Conservation (phyloP, 30 jellyfish, hydroid and myxozoan genomes). For the Phacellophora camtschatica region DNA sequence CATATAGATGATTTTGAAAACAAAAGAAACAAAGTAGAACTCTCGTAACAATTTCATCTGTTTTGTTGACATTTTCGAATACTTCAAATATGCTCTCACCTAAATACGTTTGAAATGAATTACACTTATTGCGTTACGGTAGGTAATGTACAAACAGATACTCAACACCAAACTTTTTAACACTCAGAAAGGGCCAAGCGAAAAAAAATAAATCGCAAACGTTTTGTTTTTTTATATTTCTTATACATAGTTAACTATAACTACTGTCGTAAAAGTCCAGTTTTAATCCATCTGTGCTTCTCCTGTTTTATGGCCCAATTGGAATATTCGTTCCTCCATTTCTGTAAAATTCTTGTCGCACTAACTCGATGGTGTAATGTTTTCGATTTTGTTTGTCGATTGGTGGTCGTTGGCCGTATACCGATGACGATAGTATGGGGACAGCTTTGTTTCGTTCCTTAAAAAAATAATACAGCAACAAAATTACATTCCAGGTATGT, state of each 20-base stretch:
- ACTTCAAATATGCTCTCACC: too few species aligned
- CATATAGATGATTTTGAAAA: too few species aligned
- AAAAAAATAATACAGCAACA: background rate
- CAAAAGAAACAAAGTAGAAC: too few species aligned
- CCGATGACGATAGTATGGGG: constrained; percentile 88
- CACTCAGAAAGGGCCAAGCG: too few species aligned
- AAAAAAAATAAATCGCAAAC: too few species aligned
- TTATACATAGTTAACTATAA: background rate
- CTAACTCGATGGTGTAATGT: constrained; percentile 67
- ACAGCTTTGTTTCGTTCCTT: constrained; percentile 72
- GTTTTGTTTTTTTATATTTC: too few species aligned
- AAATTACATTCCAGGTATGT: background rate
- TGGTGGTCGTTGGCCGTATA: constrained; percentile 87
- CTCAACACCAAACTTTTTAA: too few species aligned
- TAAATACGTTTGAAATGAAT: too few species aligned
- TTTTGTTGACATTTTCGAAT: too few species aligned
- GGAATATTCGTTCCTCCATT: constrained; percentile 86
- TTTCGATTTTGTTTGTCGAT: constrained; percentile 65
- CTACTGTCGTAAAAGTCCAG: background rate
- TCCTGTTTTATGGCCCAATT: background rate
- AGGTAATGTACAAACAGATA: too few species aligned
- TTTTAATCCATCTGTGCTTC: background rate
- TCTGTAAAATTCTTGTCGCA: constrained; percentile 80
- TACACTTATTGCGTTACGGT: too few species aligned
- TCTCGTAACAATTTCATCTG: too few species aligned